These are phyloP conservation scores for Drosophila buzzatii DNA, from an alignment of 2,888 invertebrate species.

Conservation along the genomic window DNA sequence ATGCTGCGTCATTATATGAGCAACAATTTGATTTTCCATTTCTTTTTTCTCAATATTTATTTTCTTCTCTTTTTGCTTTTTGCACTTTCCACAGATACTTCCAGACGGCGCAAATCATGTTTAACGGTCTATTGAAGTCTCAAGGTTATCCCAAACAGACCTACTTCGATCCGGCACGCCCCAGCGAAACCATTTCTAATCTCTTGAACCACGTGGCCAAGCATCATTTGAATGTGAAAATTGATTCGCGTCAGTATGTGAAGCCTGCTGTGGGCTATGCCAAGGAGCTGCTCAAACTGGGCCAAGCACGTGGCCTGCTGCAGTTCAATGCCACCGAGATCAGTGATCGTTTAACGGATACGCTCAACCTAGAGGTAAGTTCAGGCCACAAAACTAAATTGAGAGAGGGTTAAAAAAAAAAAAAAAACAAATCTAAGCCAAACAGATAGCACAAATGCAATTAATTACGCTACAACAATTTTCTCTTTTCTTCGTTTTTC, in stretches of 20 bases:
- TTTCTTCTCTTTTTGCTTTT: not conserved
- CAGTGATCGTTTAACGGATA: constrained; percentile 91
- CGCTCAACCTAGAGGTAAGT: constrained; percentile 90
- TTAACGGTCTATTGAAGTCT: constrained; percentile 91
- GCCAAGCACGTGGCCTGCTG: constrained; percentile 89
- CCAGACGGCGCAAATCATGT: constrained; percentile 89
- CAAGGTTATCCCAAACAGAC: constrained; percentile 91
- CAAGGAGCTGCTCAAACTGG: constrained; percentile 90
- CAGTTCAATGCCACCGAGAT: constrained; percentile 90
- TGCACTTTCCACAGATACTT: constrained; percentile 87
- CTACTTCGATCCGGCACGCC: constrained; percentile 89
- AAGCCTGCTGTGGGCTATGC: constrained; percentile 91
- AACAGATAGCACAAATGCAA: constrained; percentile 65
- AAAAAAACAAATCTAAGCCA: constrained; percentile 25
- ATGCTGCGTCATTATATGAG: constrained; percentile 60
- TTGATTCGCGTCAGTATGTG: constrained; percentile 91
- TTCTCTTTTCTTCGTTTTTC: constrained; percentile 1
- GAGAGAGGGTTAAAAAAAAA: not conserved
- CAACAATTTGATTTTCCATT: constrained; percentile 32
- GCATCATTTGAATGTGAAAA: constrained; percentile 89
- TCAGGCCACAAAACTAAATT: constrained; percentile 7
- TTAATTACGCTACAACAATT: constrained; percentile 41
- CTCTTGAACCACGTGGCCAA: constrained; percentile 89
- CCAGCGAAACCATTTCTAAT: constrained; percentile 90
- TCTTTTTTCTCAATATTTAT: not conserved